These are phyloP conservation scores for Thumatha senex DNA, from an alignment of 2,888 invertebrate species.

Conservation along the genomic window DNA sequence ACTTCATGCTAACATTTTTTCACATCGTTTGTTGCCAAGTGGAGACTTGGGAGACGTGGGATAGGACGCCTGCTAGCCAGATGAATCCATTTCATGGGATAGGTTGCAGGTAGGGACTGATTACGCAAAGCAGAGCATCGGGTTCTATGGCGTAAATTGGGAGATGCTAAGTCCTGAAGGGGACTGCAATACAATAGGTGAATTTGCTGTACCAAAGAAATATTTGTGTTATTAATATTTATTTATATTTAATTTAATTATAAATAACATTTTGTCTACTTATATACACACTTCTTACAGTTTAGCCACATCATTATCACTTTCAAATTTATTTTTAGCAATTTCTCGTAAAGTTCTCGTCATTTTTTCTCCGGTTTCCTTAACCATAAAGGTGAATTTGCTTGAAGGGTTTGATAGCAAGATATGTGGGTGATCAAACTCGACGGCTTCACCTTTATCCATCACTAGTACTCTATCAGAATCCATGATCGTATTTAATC, in stretches of 20 bases:
- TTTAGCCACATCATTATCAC: constrained; percentile 35
- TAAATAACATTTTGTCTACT: too few species aligned
- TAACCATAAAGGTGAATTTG: constrained; percentile 86
- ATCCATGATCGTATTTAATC: constrained; percentile 96
- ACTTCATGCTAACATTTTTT: too few species aligned
- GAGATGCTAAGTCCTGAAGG: too few species aligned
- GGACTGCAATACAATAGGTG: too few species aligned
- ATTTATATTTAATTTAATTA: background rate
- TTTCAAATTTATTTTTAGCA: constrained; percentile 63
- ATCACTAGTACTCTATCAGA: constrained; percentile 94
- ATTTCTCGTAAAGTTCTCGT: constrained; percentile 55
- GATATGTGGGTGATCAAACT: constrained; percentile 87
- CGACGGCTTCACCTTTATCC: constrained; percentile 89
- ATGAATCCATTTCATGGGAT: too few species aligned
- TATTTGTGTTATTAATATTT: background rate
- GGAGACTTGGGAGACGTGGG: too few species aligned
- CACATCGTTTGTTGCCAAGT: too few species aligned
- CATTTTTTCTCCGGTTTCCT: constrained; percentile 84
- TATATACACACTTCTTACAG: background rate
- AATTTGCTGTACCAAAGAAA: background rate
- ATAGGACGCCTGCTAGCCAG: too few species aligned
- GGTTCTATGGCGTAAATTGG: too few species aligned
- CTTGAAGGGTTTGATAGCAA: constrained; percentile 84
- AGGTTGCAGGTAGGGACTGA: too few species aligned
- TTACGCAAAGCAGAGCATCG: too few species aligned